Evolutionary conservation across 2,797 vertebrate genomes (phyloP), one percentile per base, ranked within the genome.

Genomic region (Sus cebifrons): DNA sequence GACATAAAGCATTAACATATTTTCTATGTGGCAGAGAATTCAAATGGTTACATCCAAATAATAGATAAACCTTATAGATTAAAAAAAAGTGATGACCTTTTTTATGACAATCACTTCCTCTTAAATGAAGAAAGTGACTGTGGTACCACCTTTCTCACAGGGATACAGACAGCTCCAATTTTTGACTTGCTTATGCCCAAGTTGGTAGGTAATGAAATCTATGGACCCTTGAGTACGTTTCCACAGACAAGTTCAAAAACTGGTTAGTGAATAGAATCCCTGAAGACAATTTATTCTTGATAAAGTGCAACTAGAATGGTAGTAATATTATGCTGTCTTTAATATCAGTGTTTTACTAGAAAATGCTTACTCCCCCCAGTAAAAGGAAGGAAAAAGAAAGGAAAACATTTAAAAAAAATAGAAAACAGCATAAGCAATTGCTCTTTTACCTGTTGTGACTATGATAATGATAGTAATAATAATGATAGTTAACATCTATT

Each of bases 1-100:
- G 91, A 95, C 70, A 96, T 13, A 62, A 93, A 91, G 40, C 62
- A 93, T 89, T 29, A 96, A 44, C 97, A 60, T 84, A 3, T 73
- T 92, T 96, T 96, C 17, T 94, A 74, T 87, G 0, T 5, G 40
- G 87, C 84, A 97, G 14, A 73, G 95, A 96, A 96, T 92, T 92
- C 94, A 96, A 97, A 86, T 81, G 64, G 75, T 91, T 95, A 67
- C 65, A 91, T 77, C 56, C 89, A 94, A 96, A 89, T 89, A 85
- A 4, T 93, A 9, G 32, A 92, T 89, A 73, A 95, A 40, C n/a
- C 79, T 6, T 70, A 65, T 27, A 16, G 52, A 27, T 79, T 70
- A 6, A 1, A 78, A 78, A 91, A 78, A 91, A 52, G 20, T 0
- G 1, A 25, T 32, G 65, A 86, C 70, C 79, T 94, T 84, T 54